phyloP scores from a whole-genome alignment of 2,797 vertebrate genomes.

The Xiphorhynchus erythropygius region DNA sequence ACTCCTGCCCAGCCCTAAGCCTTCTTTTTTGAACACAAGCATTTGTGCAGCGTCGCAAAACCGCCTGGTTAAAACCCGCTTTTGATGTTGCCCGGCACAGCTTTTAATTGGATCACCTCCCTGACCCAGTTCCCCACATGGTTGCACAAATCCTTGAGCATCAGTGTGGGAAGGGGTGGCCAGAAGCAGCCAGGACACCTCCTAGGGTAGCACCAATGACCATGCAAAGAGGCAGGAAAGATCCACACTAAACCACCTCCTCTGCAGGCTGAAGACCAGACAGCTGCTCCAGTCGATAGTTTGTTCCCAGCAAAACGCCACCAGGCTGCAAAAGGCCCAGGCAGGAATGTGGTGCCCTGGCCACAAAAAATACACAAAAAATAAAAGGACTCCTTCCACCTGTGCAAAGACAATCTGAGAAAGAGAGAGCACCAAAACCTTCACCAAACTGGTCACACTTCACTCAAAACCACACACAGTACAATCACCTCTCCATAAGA shows the following conservation, averaged over 20 bases:
- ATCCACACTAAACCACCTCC: neutral
- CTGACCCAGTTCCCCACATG: conserved; percentile 34
- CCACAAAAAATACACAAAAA: neutral
- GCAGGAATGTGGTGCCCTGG: rapidly evolving
- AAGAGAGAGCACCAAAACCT: neutral
- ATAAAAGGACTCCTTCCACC: neutral
- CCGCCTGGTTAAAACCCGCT: neutral
- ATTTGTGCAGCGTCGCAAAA: neutral
- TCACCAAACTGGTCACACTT: neutral
- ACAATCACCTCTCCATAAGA: neutral
- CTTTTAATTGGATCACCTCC: conserved; percentile 5
- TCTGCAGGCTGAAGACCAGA: neutral
- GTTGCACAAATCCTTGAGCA: neutral
- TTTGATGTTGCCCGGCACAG: neutral
- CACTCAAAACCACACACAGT: neutral
- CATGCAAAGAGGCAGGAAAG: neutral
- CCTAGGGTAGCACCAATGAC: neutral
- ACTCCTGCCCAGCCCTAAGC: neutral
- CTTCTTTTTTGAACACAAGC: neutral
- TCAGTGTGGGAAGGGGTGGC: neutral
- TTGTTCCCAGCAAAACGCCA: neutral
- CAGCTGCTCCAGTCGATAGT: neutral
- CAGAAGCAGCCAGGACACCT: neutral
- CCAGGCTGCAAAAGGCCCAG: neutral
- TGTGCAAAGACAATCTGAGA: neutral